Evolutionary conservation across 2,113 vertebrate genomes (phyloP).

Genomic region (Hippolais icterina): DNA sequence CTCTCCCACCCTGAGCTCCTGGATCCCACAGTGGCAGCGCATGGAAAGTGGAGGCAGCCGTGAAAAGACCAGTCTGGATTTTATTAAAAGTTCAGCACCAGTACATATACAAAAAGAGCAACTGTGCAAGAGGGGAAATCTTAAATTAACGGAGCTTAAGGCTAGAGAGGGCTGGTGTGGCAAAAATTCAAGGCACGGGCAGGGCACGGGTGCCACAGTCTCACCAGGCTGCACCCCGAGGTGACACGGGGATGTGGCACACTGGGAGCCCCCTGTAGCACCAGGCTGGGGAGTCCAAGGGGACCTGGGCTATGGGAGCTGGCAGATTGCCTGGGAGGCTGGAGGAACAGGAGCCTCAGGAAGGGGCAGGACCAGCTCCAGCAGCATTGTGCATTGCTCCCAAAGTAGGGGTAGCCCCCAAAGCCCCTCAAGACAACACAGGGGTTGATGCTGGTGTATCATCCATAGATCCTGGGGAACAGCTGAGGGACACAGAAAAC

Average conservation of each 20-base stretch:
- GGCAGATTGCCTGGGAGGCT: background rate
- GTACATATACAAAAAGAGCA: background rate
- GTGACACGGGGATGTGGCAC: accelerated
- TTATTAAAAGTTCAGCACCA: conserved; percentile 56
- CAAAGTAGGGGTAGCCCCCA: background rate
- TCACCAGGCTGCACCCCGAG: accelerated
- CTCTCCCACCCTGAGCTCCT: background rate
- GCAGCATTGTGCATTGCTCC: background rate
- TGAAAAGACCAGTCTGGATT: background rate
- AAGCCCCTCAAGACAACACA: background rate
- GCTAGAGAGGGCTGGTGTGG: background rate
- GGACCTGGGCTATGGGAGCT: background rate
- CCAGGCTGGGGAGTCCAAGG: accelerated
- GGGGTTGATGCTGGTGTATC: accelerated
- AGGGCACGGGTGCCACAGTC: accelerated
- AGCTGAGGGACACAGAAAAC: background rate
- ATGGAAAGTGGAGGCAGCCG: background rate
- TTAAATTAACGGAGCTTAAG: conserved; percentile 58
- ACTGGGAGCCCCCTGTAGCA: accelerated
- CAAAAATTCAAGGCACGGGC: background rate
- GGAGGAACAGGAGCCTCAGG: background rate
- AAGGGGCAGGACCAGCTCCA: background rate
- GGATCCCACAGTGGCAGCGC: accelerated
- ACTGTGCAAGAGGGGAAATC: background rate
- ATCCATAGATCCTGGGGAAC: background rate